These are phyloP conservation scores for Drusus annulatus DNA, from an alignment of 1,140 invertebrate species.

Conservation along the genomic window DNA sequence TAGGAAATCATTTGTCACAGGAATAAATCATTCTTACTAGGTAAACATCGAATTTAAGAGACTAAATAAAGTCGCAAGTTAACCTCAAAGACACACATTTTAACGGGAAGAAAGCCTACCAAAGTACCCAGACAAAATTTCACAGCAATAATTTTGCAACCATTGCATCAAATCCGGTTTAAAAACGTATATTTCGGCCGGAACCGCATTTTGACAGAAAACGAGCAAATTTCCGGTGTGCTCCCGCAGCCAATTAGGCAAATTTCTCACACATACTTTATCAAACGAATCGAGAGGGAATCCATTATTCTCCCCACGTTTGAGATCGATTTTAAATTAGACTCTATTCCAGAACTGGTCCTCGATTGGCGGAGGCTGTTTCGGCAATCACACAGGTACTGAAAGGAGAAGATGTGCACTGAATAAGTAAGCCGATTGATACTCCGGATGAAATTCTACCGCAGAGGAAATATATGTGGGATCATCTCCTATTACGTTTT, in stretches of 20 bases:
- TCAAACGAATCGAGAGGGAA: slow-evolving; percentile 4
- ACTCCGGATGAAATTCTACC: not conserved
- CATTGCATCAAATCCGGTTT: not conserved
- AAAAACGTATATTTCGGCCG: too few relatives aligned
- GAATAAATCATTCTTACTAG: too few relatives aligned
- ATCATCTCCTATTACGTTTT: slow-evolving; percentile 4
- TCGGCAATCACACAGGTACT: slow-evolving; percentile 23
- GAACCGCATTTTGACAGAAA: too few relatives aligned
- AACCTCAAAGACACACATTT: too few relatives aligned
- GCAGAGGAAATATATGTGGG: slow-evolving; percentile 16
- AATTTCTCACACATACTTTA: slow-evolving; percentile 38
- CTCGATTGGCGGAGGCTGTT: slow-evolving; percentile 6
- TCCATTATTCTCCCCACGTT: slow-evolving; percentile 44
- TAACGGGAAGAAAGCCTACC: too few relatives aligned
- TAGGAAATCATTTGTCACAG: too few relatives aligned
- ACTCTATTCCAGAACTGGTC: slow-evolving; percentile 29
- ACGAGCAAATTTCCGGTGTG: too few relatives aligned
- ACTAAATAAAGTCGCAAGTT: too few relatives aligned
- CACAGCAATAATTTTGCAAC: too few relatives aligned
- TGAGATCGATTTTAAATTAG: slow-evolving; percentile 50
- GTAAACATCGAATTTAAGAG: too few relatives aligned
- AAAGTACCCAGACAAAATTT: too few relatives aligned
- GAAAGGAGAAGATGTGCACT: not conserved
- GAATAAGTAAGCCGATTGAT: slow-evolving; percentile 27
- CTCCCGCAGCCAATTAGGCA: slow-evolving; percentile 45